Percentiles rank a stretch among this genome's conserved stretches.
These are phyloP conservation scores for Zoanthus gigantus DNA, from an alignment of 92 coral and sea anemone species.

Conservation along the genomic window DNA sequence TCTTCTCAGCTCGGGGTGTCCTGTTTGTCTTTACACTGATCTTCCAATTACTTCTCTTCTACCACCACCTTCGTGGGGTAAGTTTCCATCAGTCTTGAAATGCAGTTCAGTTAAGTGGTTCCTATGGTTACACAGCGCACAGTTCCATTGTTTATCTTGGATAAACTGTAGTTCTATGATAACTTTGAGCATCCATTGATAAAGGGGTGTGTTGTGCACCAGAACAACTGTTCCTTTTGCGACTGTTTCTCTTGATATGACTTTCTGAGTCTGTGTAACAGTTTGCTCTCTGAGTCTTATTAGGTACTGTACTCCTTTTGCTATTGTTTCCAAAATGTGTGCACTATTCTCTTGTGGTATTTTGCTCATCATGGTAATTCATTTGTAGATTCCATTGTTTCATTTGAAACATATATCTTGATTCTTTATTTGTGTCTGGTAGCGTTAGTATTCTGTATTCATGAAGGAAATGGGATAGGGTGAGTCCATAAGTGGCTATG, in stretches of 20 bases:
- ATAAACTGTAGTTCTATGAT: background rate
- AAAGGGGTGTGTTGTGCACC: slow-evolving; percentile 33
- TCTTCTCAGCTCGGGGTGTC: background rate
- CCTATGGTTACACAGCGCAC: slow-evolving; percentile 12
- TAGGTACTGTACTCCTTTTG: background rate
- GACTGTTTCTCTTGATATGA: slow-evolving; percentile 2
- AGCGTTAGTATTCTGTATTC: no score
- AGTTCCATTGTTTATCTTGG: slow-evolving; percentile 8
- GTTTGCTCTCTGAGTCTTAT: slow-evolving; percentile 8
- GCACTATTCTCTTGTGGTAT: background rate
- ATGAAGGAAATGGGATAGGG: no score
- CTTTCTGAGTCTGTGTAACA: background rate
- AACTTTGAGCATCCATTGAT: slow-evolving; percentile 37
- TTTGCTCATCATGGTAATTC: no score
- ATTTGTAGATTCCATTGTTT: no score
- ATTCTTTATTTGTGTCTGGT: no score
- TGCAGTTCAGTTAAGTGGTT: slow-evolving; percentile 1
- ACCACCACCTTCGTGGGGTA: background rate
- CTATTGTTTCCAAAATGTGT: slow-evolving; percentile 23
- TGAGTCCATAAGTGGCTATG: no score
- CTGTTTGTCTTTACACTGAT: background rate
- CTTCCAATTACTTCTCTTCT: background rate
- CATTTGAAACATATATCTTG: no score
- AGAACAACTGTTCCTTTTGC: slow-evolving; percentile 15
- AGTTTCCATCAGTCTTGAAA: slow-evolving; percentile 31